phyloP scores from a whole-genome alignment of 2,113 vertebrate genomes.

The Ictalurus punctatus region DNA sequence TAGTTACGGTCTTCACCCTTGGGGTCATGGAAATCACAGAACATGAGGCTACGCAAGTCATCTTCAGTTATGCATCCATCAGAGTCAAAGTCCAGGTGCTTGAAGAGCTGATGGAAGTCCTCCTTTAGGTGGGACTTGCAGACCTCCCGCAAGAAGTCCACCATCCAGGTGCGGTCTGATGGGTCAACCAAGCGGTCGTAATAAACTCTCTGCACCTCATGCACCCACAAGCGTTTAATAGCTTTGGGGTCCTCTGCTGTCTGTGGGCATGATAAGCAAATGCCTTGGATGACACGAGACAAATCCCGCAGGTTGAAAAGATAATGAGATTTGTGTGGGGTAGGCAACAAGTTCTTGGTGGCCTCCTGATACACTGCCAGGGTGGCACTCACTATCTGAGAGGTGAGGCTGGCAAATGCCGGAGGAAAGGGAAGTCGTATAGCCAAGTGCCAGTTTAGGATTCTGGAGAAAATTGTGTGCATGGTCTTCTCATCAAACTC shows the following conservation, averaged over 20 bases:
- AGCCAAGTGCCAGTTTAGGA: conserved; percentile 84
- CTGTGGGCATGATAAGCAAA: conserved; percentile 86
- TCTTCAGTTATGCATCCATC: conserved; percentile 84
- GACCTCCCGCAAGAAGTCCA: conserved; percentile 75
- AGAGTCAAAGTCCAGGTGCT: conserved; percentile 75
- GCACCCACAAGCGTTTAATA: conserved; percentile 90
- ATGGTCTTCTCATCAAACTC: conserved; percentile 88
- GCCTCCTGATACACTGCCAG: conserved; percentile 83
- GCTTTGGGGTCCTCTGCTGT: conserved; percentile 71
- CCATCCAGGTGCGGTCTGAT: conserved; percentile 80
- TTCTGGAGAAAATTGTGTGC: conserved; percentile 88
- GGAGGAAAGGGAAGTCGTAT: conserved; percentile 79
- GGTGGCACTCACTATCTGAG: conserved; percentile 79
- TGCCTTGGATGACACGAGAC: conserved; percentile 88
- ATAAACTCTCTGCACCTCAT: conserved; percentile 90
- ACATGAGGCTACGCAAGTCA: conserved; percentile 88
- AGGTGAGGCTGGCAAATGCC: conserved; percentile 74
- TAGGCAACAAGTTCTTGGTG: conserved; percentile 85
- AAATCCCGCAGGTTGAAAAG: conserved; percentile 90
- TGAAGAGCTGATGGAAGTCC: conserved; percentile 83
- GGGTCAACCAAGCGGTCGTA: conserved; percentile 87
- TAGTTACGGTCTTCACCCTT: conserved; percentile 83
- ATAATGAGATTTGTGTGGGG: conserved; percentile 89
- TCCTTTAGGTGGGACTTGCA: conserved; percentile 73
- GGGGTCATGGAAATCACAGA: conserved; percentile 88